Evolutionary conservation across 2,113 vertebrate genomes (phyloP).

Genomic region (Myodes glareolus): DNA sequence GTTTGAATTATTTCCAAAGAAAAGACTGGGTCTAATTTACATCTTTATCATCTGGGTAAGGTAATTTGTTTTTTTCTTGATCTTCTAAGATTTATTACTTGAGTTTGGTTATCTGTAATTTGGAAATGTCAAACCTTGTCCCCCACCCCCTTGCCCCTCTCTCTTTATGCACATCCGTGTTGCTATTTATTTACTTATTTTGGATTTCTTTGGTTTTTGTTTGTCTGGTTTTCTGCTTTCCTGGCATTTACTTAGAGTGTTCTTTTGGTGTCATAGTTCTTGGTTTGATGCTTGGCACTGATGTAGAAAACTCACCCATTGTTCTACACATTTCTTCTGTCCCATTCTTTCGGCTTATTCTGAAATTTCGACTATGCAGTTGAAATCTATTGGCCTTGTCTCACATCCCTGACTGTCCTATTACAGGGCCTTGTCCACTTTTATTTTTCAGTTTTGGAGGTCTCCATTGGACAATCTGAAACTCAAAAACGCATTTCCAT

Average conservation of each 20-base stretch:
- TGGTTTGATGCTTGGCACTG: not conserved
- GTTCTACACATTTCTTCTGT: not conserved
- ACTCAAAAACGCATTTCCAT: not conserved
- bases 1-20: not conserved
- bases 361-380: not conserved
- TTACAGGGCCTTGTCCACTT: not conserved
- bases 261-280: not conserved
- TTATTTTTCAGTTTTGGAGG: not conserved
- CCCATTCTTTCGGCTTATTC: not conserved
- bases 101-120: not conserved
- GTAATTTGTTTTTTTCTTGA: not conserved
- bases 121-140: not conserved
- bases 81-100: not conserved
- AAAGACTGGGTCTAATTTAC: not conserved
- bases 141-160: too few relatives aligned
- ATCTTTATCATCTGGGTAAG: not conserved
- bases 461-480: not conserved
- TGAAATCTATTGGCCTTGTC: not conserved
- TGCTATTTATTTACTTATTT: too few relatives aligned
- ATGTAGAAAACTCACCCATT: too few relatives aligned
- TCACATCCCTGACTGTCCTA: not conserved
- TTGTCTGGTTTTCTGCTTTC: too few relatives aligned
- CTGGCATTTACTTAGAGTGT: not conserved
- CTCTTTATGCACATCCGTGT: too few relatives aligned
- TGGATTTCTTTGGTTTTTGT: too few relatives aligned